Base-by-base conservation (phyloP, 2,113 vertebrate genomes). In the Chaetodon auriga region DNA sequence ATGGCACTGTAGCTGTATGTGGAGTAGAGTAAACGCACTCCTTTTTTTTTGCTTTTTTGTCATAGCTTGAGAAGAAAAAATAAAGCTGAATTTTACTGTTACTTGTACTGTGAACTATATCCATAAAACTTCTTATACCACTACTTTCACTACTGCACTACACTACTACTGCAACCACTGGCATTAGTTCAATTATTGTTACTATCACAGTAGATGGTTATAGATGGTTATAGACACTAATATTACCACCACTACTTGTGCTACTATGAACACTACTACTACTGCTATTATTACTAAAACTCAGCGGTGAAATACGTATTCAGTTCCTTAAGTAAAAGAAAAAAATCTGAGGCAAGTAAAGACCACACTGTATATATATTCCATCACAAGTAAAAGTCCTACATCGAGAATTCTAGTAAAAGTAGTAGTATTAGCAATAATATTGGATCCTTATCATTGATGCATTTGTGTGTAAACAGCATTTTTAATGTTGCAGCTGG, bases 1-100 rank as follows among this genome's bases (percentile, higher is more conserved):
- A 46, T 79, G 89, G 79, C 68, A 65, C 65, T 87, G 57, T 43
- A 70, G 82, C 51, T 76, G 53, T 51, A 18, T 38, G 38, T 54
- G 19, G 45, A 38, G 4, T 2, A 53, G 41, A 18, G 16, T 7
- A n/a, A 54, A 46, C 35, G 43, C 25, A 25, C 21, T 4, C 12
- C 2, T n/a, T 1, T 5, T 30, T 30, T 30, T 30, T 30, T 30
- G 30, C 30, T 3, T 13, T 38, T 62, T 21, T 45, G 30, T 36
- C 49, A 30, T 0, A 13, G 12, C 3, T n/a, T 14, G 10, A 30
- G 19, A 11, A 2, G 8, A 23, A 43, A 0, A 9, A 53, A 43
- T 30, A 30, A 30, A 30, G 30, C 30, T 30, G 30, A 30, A 30
- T 61, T 19, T 38, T 38, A 38, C 9, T 63, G 2, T 35, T 57